These are phyloP conservation scores for Thyatira batis DNA, from an alignment of 2,888 invertebrate genomes.

Conservation along the genomic window DNA sequence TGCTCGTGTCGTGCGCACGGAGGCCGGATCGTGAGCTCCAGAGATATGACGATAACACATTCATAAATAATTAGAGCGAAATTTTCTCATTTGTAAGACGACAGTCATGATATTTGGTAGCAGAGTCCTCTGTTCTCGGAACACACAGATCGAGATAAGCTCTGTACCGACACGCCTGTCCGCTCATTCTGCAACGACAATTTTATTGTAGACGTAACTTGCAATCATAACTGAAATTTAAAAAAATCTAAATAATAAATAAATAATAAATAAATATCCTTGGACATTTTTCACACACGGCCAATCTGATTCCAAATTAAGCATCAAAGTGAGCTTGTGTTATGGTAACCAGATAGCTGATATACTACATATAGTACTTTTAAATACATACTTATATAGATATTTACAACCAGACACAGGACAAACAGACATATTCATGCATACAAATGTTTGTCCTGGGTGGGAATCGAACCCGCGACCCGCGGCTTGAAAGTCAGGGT, in stretches of 20 bases:
- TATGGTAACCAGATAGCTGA: no score
- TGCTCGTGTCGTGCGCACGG: constrained; percentile 81
- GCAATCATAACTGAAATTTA: constrained; percentile 11
- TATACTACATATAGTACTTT: no score
- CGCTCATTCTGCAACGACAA: constrained; percentile 60
- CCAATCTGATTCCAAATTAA: no score
- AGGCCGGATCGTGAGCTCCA: constrained; percentile 78
- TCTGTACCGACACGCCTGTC: constrained; percentile 72
- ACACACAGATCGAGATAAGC: constrained; percentile 73
- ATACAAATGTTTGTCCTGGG: no score
- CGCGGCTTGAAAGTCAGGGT: no score
- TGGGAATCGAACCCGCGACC: no score
- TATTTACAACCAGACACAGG: no score
- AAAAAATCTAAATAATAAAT: constrained; percentile 23
- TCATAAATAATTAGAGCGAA: constrained; percentile 83
- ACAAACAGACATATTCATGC: no score
- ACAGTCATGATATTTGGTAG: constrained; percentile 81
- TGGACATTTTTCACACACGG: no score
- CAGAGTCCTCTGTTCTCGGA: constrained; percentile 74
- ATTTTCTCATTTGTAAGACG: constrained; percentile 83
- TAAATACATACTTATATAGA: no score
- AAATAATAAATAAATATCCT: background rate
- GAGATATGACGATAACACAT: constrained; percentile 82
- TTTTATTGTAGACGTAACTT: constrained; percentile 31
- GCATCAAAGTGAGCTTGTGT: no score